These are phyloP conservation scores for Tribolium freemani DNA, from an alignment of 2,888 invertebrate species.

Conservation along the genomic window DNA sequence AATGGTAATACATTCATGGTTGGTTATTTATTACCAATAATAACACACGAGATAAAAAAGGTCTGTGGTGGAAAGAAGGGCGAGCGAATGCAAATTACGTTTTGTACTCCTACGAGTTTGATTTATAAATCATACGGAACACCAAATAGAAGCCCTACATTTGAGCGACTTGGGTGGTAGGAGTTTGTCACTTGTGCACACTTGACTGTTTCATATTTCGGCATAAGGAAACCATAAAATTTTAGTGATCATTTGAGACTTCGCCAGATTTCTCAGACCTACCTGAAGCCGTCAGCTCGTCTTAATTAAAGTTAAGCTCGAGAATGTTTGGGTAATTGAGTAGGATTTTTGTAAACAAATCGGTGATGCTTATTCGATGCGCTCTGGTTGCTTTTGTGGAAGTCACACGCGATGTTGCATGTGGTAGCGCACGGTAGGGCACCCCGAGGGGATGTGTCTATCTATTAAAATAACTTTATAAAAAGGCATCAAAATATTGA, in stretches of 20 bases:
- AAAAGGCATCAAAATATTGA: neutral
- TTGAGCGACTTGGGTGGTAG: conserved; percentile 20
- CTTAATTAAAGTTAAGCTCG: no score
- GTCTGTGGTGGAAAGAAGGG: conserved; percentile 12
- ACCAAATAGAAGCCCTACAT: conserved; percentile 26
- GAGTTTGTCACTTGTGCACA: conserved; percentile 2
- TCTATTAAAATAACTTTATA: neutral
- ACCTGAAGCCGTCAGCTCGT: neutral
- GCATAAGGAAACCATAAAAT: conserved; percentile 14
- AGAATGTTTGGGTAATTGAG: neutral
- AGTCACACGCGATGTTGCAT: conserved; percentile 13
- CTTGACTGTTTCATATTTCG: conserved; percentile 19
- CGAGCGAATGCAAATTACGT: conserved; percentile 28
- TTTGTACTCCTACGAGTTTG: conserved; percentile 33
- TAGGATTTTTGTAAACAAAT: conserved; percentile 12
- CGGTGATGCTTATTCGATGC: neutral
- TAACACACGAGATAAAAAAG: conserved; percentile 27
- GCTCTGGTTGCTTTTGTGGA: conserved; percentile 5
- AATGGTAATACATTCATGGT: conserved; percentile 37
- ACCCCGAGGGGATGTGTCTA: neutral
- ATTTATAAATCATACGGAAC: conserved; percentile 22
- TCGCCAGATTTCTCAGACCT: neutral
- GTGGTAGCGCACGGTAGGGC: neutral
- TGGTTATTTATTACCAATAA: conserved; percentile 38
- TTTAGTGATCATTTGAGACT: neutral